phyloP scores from a whole-genome alignment of 2,113 vertebrate species.

The Rallus limicola region DNA sequence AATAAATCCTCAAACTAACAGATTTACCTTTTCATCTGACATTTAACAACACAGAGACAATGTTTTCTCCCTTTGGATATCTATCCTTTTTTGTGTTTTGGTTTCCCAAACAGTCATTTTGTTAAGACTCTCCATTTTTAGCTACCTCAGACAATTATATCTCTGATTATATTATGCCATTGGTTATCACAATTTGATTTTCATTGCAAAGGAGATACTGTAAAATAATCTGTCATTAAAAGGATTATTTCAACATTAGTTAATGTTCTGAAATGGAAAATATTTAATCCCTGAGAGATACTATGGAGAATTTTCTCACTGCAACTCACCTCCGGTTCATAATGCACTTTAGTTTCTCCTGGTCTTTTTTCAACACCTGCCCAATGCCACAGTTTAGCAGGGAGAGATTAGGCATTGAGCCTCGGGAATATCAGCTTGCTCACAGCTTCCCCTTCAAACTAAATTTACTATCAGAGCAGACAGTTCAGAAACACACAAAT shows the following conservation, averaged over 20 bases:
- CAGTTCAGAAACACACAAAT: constrained; percentile 6
- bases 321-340: constrained; percentile 79
- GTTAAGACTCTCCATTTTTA: background rate
- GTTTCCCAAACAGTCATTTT: background rate
- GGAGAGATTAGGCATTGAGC: constrained; percentile 71
- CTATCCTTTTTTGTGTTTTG: background rate
- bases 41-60: background rate
- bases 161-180: background rate
- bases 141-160: background rate
- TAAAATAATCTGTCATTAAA: background rate
- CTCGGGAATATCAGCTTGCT: background rate
- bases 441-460: constrained; percentile 28
- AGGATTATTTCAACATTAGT: background rate
- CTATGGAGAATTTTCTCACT: background rate
- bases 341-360: constrained; percentile 79
- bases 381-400: constrained; percentile 79
- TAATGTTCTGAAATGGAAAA: background rate
- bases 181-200: background rate
- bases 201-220: background rate
- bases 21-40: background rate
- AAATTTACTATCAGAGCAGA: constrained; percentile 3
- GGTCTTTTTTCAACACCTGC: constrained; percentile 64
- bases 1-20: background rate
- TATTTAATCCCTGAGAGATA: background rate
- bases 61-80: background rate